A percentile compares a stretch with the other conserved stretches of the same genome.
These are phyloP conservation scores for Melipona beecheii DNA, from an alignment of 2,888 invertebrate species.

Conservation along the genomic window DNA sequence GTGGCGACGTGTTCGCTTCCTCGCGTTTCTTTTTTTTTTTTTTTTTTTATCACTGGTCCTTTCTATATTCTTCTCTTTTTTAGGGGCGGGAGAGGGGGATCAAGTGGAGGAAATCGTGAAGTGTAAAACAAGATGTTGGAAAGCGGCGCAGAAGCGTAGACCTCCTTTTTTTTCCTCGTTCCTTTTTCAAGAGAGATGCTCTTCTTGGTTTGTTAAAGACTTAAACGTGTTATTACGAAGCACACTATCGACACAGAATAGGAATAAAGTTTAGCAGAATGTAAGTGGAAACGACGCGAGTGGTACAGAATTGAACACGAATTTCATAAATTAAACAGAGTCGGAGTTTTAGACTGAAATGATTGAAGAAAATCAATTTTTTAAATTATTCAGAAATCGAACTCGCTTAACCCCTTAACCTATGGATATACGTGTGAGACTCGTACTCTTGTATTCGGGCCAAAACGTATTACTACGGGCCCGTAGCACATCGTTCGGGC, in stretches of 20 bases:
- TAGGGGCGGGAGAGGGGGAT: not conserved
- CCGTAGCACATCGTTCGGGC: no score
- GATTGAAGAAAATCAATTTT: no score
- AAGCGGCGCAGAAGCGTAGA: slow-evolving; percentile 7
- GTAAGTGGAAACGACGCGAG: not conserved
- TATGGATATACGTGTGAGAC: no score
- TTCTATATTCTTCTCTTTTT: no score
- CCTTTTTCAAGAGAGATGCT: not conserved
- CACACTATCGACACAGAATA: not conserved
- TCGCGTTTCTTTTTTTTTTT: not conserved
- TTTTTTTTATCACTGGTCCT: no score
- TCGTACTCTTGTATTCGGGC: no score
- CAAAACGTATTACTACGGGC: no score
- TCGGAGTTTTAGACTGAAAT: no score
- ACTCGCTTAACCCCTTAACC: no score
- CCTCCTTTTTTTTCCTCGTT: not conserved
- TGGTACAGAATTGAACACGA: no score
- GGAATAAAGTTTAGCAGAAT: not conserved
- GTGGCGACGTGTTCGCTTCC: slow-evolving; percentile 1
- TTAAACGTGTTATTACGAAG: not conserved
- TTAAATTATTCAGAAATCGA: no score
- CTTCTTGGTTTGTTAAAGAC: not conserved
- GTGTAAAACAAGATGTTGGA: not conserved
- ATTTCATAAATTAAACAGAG: no score
- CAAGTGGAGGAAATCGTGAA: not conserved